Base-by-base conservation (phyloP, 37 sponge, comb jelly and placozoan genomes). In the Haliclona indistincta region DNA sequence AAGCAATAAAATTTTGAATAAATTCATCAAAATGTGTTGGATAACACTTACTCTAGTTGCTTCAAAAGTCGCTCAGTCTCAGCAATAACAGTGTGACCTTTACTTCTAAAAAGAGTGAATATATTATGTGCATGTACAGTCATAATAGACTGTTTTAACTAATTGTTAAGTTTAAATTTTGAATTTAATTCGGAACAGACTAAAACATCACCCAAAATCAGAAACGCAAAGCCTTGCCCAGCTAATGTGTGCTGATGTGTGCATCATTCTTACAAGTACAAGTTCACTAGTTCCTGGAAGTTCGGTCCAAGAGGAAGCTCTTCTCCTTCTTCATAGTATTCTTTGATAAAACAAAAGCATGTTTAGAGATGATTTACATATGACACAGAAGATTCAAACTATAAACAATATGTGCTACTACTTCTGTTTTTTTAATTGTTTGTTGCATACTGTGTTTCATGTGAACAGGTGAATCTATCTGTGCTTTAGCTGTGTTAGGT, bases 271-370 rank as follows among this genome's bases (percentile, higher is more conserved):
- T 17, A 17, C 28, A 58, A 7, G 60, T 58, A 58, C n/a, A 58
- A 26, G 4, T 56, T 47, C 4, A 88, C 82, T 35, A 76, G 77
- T 23, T 76, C 41, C 60, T 88, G 88, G 67, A 88, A 88, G 63
- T 43, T 38, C 25, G 72, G 82, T 73, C 88, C 88, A 19, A 88
- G 73, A n/a, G 88, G 88, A 0, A 88, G 67, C 38, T 76, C 64
- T 28, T 64, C 77, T 33, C 70, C 73, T 53, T 56, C 37, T 3
- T 79, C 74, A 81, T 78, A 76, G 68, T 77, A 81, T 7, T 55
- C 71, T 80, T 23, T 23, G 58, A 5, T 5, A 38, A 54, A 8
- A 47, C 8, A 17, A 47, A 47, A 17, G 13, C 8, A 17, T 17
- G 13, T 55, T 3, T 3, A 20, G 4, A 3, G 34, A 3, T 20